A percentile compares a stretch with the other conserved stretches of the same genome.
phyloP scores from a whole-genome alignment of 1,140 invertebrate species.

The Chrysopa pallens region DNA sequence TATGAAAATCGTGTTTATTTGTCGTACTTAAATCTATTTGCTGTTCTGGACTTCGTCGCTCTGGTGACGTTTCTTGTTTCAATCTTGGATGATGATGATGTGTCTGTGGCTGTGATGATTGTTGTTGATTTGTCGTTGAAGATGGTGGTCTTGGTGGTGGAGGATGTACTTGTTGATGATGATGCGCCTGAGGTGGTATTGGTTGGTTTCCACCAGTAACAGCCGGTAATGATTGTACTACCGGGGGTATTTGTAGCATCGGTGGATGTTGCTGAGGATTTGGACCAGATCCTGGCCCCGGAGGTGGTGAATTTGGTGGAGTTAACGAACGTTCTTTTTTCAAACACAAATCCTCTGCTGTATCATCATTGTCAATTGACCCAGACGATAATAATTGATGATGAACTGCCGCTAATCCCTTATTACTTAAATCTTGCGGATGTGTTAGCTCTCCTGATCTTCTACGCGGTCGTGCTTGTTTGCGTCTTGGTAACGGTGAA shows the following conservation, averaged over 20 bases:
- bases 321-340: slow-evolving; percentile 15
- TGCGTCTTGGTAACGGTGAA: slow-evolving; percentile 56
- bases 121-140: slow-evolving; percentile 9
- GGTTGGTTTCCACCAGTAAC: slow-evolving; percentile 11
- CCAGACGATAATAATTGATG: slow-evolving; percentile 18
- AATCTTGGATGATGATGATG: slow-evolving; percentile 9
- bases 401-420: slow-evolving; percentile 16
- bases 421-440: slow-evolving; percentile 35
- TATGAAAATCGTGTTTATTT: slow-evolving; percentile 16
- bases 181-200: slow-evolving; percentile 8
- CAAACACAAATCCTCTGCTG: slow-evolving; percentile 28
- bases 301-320: neutral
- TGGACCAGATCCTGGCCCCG: neutral
- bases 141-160: slow-evolving; percentile 18
- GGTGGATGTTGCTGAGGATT: neutral
- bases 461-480: slow-evolving; percentile 61
- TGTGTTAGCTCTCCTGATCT: slow-evolving; percentile 51
- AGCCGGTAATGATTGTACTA: slow-evolving; percentile 4
- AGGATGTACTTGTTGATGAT: slow-evolving; percentile 4
- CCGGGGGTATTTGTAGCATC: too few species aligned
- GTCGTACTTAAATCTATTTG: slow-evolving; percentile 24
- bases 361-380: slow-evolving; percentile 18
- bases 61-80: slow-evolving; percentile 17
- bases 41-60: slow-evolving; percentile 23
- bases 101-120: slow-evolving; percentile 12